Percentiles rank a stretch among this genome's conserved stretches.
phyloP scores from a whole-genome alignment of 2,113 vertebrate species.

The Microcebus lehilahytsara region DNA sequence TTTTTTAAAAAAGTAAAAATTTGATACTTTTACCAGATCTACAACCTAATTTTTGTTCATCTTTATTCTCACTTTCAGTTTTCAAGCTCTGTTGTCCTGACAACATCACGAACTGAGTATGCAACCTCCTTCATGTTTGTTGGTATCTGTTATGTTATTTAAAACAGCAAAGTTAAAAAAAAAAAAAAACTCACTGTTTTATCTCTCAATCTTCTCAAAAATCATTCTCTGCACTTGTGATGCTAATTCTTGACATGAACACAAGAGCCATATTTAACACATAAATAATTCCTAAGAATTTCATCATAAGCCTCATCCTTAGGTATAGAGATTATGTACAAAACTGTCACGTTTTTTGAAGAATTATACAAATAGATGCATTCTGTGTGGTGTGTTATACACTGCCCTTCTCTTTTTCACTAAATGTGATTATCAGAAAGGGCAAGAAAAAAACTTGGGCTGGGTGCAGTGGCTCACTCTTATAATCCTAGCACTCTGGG shows the following conservation, averaged over 20 bases:
- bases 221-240: background rate
- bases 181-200: background rate
- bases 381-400: background rate
- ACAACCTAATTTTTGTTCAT: conserved; percentile 25
- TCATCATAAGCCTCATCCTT: background rate
- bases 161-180: conserved; percentile 57
- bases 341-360: background rate
- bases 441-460: background rate
- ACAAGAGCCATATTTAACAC: background rate
- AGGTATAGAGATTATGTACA: background rate
- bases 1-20: background rate
- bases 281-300: conserved; percentile 36
- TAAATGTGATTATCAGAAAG: background rate
- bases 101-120: conserved; percentile 65
- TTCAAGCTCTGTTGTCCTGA: conserved; percentile 78
- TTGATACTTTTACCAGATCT: conserved; percentile 1
- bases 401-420: background rate
- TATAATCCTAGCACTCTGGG: too few species aligned
- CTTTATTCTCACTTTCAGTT: conserved; percentile 67
- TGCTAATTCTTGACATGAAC: conserved; percentile 3
- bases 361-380: background rate
- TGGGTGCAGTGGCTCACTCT: too few species aligned
- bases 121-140: conserved; percentile 65
- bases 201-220: conserved; percentile 42
- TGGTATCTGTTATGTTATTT: conserved; percentile 54